Conservation (phyloP, 2,888 invertebrate genomes). For the Junonia oenone region DNA sequence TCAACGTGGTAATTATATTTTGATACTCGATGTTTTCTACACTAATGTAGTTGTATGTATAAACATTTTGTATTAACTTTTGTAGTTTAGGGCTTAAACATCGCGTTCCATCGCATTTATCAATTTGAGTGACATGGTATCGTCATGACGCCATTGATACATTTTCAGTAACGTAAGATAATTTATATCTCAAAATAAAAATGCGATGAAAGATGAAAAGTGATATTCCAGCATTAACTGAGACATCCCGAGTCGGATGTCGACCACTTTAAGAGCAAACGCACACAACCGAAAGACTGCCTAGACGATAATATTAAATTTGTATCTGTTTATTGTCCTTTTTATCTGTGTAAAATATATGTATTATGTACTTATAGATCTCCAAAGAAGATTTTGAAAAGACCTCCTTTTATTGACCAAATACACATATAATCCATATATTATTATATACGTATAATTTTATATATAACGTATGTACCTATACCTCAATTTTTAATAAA, state of each 20-base stretch:
- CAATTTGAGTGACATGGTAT: conserved; percentile 39
- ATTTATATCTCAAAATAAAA: conserved; percentile 39
- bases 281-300: conserved; percentile 22
- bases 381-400: not conserved
- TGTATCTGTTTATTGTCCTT: not conserved
- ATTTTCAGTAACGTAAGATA: conserved; percentile 6
- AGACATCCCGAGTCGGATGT: conserved; percentile 8
- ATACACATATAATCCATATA: conserved; percentile 1
- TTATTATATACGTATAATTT: not conserved
- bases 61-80: conserved; percentile 61
- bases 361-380: not conserved
- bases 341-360: not conserved
- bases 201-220: conserved; percentile 50
- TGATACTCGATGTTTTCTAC: conserved; percentile 79
- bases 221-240: conserved; percentile 40
- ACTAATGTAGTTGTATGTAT: conserved; percentile 63
- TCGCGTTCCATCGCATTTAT: conserved; percentile 58
- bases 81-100: conserved; percentile 53
- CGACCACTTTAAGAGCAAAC: conserved; percentile 15
- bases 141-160: conserved; percentile 33
- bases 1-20: conserved; percentile 76
- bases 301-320: conserved; percentile 10
- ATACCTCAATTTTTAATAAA: not conserved
- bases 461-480: not conserved
- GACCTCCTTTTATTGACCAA: not conserved